A percentile compares a stretch with the other conserved stretches of the same genome.
Evolutionary conservation across 2,888 invertebrate species (phyloP).

Genomic region (Lithophane socia): DNA sequence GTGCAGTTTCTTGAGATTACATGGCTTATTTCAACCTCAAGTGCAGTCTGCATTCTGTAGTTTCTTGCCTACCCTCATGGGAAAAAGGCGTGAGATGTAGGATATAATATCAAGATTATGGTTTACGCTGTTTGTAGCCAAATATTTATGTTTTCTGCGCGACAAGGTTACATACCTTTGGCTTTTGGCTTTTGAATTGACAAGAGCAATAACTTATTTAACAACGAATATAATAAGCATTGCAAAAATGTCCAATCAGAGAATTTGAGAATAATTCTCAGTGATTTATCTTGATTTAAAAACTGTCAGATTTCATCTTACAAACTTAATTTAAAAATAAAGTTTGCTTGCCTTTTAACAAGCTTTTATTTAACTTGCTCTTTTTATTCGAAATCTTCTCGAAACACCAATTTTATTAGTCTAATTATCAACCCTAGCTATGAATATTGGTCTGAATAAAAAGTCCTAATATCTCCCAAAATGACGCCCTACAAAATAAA

Average conservation of each 20-base stretch:
- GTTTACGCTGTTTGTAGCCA: too few relatives aligned
- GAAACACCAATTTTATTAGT: too few relatives aligned
- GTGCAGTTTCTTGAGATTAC: not conserved
- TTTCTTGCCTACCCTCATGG: too few relatives aligned
- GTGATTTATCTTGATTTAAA: not conserved
- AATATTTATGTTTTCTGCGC: too few relatives aligned
- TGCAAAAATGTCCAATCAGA: not conserved
- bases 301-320: not conserved
- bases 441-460: not conserved
- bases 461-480: not conserved
- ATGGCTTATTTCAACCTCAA: not conserved
- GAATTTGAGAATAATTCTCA: not conserved
- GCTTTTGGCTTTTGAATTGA: not conserved
- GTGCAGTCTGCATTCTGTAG: too few relatives aligned
- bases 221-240: too few relatives aligned
- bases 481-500: conserved; percentile 18
- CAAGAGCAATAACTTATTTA: not conserved
- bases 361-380: not conserved
- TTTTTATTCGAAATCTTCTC: not conserved
- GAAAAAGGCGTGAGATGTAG: too few relatives aligned
- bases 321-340: not conserved
- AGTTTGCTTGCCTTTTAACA: too few relatives aligned
- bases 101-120: too few relatives aligned
- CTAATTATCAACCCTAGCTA: not conserved
- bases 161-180: too few relatives aligned